Percentiles rank a stretch among this genome's conserved stretches.
Evolutionary conservation across 2,113 vertebrate species (phyloP).

Genomic region (Tangachromis dhanisi): DNA sequence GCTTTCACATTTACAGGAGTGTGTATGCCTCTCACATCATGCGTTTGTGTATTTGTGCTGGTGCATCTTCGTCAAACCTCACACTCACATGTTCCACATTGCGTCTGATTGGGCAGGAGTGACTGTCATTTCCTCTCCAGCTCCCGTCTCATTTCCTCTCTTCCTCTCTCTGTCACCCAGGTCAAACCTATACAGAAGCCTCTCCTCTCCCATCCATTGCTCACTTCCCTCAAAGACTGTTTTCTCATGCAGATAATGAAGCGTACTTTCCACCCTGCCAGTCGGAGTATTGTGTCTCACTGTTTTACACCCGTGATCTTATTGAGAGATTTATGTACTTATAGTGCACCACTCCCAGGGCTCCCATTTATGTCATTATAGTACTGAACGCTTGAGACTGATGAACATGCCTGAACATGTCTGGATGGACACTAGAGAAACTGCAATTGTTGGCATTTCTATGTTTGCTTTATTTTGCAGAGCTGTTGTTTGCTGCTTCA

Average conservation of each 20-base stretch:
- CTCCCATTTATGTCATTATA: neutral
- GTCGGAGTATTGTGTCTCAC: neutral
- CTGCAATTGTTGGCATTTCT: fast-evolving
- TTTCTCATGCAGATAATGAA: constrained; percentile 26
- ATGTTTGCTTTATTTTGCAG: neutral
- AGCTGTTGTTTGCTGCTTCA: neutral
- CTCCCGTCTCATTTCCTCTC: constrained; percentile 49
- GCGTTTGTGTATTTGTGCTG: neutral
- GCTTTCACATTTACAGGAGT: neutral
- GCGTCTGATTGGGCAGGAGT: constrained; percentile 37
- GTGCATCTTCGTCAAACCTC: neutral
- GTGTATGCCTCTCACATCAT: neutral
- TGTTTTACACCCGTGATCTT: neutral
- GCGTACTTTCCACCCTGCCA: neutral
- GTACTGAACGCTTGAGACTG: neutral
- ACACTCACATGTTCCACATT: constrained; percentile 33
- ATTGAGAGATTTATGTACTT: neutral
- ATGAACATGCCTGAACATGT: neutral
- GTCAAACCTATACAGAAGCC: constrained; percentile 35
- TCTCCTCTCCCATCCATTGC: neutral
- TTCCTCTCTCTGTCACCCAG: constrained; percentile 25
- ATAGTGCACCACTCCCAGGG: neutral
- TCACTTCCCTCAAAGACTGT: constrained; percentile 6
- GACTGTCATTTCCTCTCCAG: constrained; percentile 55
- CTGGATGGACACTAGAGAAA: neutral